A percentile compares a stretch with the other conserved stretches of the same genome.
Evolutionary conservation across 2,888 invertebrate genomes (phyloP).

Genomic region (Tipula helvola): DNA sequence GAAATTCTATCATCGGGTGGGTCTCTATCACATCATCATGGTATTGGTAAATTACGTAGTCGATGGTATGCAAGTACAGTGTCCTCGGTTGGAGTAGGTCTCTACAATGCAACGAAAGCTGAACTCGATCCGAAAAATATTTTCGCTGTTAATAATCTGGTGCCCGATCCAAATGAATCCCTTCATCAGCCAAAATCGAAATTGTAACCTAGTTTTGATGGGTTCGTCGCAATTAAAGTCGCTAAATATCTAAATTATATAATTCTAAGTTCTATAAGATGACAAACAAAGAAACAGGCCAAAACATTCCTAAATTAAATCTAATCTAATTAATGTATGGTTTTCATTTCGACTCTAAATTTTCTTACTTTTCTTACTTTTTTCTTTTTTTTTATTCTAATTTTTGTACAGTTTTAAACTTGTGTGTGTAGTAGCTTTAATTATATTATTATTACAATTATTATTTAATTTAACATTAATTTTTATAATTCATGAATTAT

Average conservation of each 20-base stretch:
- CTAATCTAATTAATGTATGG: background rate
- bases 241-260: background rate
- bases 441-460: background rate
- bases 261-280: background rate
- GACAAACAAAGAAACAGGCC: background rate
- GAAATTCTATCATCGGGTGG: constrained; percentile 73
- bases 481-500: background rate
- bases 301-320: background rate
- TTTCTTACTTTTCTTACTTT: background rate
- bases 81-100: constrained; percentile 62
- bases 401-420: background rate
- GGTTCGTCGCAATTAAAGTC: background rate
- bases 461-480: background rate
- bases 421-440: background rate
- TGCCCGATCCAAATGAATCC: constrained; percentile 15
- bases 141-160: constrained; percentile 78
- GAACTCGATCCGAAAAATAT: constrained; percentile 90
- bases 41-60: constrained; percentile 84
- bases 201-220: background rate
- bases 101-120: constrained; percentile 70
- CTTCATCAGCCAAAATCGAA: background rate
- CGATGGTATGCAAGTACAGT: constrained; percentile 79
- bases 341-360: background rate
- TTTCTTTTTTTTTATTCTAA: background rate
- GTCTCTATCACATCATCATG: constrained; percentile 93